phyloP scores from a whole-genome alignment of 2,797 vertebrate genomes.

The Sebastes oblongus region DNA sequence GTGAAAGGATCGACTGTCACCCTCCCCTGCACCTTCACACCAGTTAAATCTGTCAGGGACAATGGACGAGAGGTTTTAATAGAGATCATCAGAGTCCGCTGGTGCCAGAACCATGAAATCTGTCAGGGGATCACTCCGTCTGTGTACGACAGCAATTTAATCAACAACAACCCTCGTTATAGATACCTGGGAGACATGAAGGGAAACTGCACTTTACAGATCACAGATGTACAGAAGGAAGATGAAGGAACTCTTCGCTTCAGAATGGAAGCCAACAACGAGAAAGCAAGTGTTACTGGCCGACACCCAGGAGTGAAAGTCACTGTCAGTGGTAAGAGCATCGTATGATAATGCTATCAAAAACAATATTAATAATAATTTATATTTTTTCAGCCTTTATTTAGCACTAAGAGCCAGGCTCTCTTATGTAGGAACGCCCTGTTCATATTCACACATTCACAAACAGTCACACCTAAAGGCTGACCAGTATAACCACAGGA shows the following conservation, averaged over 20 bases:
- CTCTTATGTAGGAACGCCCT: no score
- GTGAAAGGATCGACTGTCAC: background rate
- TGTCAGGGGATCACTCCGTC: background rate
- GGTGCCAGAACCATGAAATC: accelerated
- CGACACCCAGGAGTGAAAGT: background rate
- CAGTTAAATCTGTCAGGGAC: accelerated
- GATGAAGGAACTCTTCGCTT: background rate
- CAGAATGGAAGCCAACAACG: accelerated
- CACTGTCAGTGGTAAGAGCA: background rate
- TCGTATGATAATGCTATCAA: background rate
- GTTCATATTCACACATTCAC: no score
- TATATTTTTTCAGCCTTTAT: no score
- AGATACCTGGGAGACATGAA: background rate
- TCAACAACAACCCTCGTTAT: background rate
- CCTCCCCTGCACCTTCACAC: background rate
- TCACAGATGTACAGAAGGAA: background rate
- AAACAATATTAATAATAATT: no score
- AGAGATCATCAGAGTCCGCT: background rate
- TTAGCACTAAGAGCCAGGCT: no score
- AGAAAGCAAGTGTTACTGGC: accelerated
- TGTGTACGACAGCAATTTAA: background rate
- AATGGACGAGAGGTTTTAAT: accelerated
- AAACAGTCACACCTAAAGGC: no score
- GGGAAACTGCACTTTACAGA: background rate
- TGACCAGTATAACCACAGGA: no score